phyloP scores from a whole-genome alignment of 2,113 vertebrate genomes.

The Macheiramphus alcinus region DNA sequence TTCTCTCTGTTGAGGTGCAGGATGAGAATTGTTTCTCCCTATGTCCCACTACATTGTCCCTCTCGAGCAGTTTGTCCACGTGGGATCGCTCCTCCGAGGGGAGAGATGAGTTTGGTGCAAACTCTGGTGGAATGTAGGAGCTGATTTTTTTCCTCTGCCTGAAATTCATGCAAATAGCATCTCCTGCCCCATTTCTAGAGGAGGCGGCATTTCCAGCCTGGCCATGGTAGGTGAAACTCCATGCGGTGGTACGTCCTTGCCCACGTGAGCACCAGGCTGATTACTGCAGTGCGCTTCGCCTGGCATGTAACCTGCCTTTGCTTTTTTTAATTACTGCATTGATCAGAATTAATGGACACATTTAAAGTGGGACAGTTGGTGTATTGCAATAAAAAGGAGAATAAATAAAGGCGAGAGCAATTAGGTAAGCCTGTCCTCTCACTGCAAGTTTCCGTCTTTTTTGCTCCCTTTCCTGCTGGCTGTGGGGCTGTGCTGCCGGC shows the following conservation, averaged over 20 bases:
- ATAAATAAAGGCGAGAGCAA: not conserved
- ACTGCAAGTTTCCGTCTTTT: not conserved
- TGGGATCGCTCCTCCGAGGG: accelerated
- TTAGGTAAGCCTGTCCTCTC: not conserved
- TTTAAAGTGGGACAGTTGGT: not conserved
- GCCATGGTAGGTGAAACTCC: accelerated
- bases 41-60: not conserved
- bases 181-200: not conserved
- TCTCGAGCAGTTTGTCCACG: accelerated
- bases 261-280: not conserved
- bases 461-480: not conserved
- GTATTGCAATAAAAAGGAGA: not conserved
- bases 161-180: not conserved
- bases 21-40: not conserved
- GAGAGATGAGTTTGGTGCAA: not conserved
- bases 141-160: no score
- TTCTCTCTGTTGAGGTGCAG: not conserved
- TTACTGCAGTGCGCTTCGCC: accelerated
- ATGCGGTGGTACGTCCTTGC: no score
- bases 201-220: not conserved
- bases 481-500: not conserved
- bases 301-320: not conserved
- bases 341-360: not conserved
- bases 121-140: not conserved
- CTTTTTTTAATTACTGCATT: not conserved